phyloP scores from a whole-genome alignment of 2,888 invertebrate genomes.

The Podotricha telesiphe region DNA sequence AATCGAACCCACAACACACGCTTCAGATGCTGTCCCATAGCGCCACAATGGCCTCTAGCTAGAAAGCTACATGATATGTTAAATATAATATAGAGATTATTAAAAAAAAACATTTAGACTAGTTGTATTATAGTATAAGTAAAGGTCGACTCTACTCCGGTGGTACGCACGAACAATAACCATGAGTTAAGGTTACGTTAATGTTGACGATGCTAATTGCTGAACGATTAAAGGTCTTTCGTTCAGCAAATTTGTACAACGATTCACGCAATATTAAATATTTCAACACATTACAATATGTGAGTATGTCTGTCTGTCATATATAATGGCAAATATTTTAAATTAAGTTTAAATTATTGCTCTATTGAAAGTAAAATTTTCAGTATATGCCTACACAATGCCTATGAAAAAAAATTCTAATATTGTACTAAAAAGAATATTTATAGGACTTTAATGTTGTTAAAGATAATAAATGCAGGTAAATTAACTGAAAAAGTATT shows the following conservation, averaged over 20 bases:
- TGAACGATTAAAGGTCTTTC: conserved; percentile 7
- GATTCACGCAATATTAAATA: neutral
- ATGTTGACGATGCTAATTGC: conserved; percentile 11
- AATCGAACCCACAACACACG: too few species aligned
- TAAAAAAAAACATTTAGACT: too few species aligned
- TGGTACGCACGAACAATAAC: conserved; percentile 16
- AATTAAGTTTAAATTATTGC: too few species aligned
- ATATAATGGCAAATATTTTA: neutral
- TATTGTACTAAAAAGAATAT: too few species aligned
- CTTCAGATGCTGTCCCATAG: too few species aligned
- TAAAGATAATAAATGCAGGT: neutral
- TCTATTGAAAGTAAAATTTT: too few species aligned
- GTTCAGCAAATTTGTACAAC: conserved; percentile 13
- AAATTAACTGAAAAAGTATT: neutral
- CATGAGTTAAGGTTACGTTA: conserved; percentile 20
- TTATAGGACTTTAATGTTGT: too few species aligned
- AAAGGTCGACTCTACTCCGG: neutral
- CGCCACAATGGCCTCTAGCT: too few species aligned
- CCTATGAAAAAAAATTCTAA: too few species aligned
- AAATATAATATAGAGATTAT: neutral
- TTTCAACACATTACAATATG: neutral
- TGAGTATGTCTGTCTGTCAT: neutral
- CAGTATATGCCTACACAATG: too few species aligned
- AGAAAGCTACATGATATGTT: too few species aligned
- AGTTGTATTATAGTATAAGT: neutral